Evolutionary conservation across 2,888 invertebrate genomes (phyloP).

Genomic region (Heliconius erato): DNA sequence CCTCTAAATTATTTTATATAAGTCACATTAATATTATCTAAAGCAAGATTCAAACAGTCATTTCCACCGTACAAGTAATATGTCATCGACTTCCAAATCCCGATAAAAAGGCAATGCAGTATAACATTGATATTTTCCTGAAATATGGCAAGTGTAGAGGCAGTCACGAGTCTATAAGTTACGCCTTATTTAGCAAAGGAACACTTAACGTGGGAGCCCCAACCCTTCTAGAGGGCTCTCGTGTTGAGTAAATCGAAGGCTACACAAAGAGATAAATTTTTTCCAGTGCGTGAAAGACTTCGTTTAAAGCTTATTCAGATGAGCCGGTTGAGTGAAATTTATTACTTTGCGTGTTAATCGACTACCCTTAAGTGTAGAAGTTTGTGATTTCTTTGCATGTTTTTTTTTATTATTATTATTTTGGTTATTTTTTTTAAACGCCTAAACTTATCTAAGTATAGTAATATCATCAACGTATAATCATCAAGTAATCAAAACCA

Average conservation of each 20-base stretch:
- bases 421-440: neutral
- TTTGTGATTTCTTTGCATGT: neutral
- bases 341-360: slow-evolving; percentile 13
- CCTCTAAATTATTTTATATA: neutral
- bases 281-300: slow-evolving; percentile 18
- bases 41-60: neutral
- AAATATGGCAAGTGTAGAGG: slow-evolving; percentile 67
- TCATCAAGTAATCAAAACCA: no score
- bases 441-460: no score
- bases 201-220: slow-evolving; percentile 63
- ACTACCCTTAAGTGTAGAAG: neutral
- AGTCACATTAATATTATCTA: neutral
- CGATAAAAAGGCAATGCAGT: slow-evolving; percentile 63
- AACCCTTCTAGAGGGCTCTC: slow-evolving; percentile 79
- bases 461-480: no score
- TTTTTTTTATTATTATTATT: neutral
- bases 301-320: slow-evolving; percentile 68
- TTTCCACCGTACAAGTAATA: slow-evolving; percentile 5
- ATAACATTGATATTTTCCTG: slow-evolving; percentile 76
- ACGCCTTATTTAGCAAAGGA: slow-evolving; percentile 75
- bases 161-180: slow-evolving; percentile 70
- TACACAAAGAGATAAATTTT: slow-evolving; percentile 74
- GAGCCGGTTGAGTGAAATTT: neutral
- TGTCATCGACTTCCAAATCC: slow-evolving; percentile 29
- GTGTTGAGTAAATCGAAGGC: slow-evolving; percentile 81